Conservation (phyloP, 2,797 vertebrate genomes). For the Garrulus glandarius region DNA sequence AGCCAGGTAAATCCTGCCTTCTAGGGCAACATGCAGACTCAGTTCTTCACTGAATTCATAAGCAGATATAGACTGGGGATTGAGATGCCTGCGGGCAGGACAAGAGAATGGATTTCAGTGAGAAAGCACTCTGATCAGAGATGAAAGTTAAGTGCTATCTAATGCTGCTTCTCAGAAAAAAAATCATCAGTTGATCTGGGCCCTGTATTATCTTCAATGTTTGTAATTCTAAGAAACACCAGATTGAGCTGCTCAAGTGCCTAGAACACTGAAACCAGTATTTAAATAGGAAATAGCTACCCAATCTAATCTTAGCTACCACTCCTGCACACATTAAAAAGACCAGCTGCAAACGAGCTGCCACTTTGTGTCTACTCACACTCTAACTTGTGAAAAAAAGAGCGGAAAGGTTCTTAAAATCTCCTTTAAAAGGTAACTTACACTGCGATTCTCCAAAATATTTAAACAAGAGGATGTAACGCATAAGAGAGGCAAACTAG, state of each 20-base stretch:
- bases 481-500: neutral
- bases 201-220: neutral
- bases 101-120: neutral
- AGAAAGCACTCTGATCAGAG: neutral
- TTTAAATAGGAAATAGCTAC: neutral
- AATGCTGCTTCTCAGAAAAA: neutral
- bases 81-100: conserved; percentile 75
- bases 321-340: neutral
- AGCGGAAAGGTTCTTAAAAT: neutral
- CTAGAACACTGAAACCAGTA: neutral
- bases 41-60: conserved; percentile 87
- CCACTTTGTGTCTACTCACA: neutral
- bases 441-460: neutral
- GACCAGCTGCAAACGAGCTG: neutral
- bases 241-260: neutral
- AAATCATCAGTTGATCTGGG: neutral
- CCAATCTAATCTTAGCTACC: neutral
- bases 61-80: conserved; percentile 83
- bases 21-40: conserved; percentile 86
- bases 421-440: neutral
- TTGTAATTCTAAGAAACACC: neutral
- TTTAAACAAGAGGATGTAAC: neutral
- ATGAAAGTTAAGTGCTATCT: fast-evolving
- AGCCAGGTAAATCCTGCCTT: conserved; percentile 88
- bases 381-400: neutral